phyloP scores from a whole-genome alignment of 2,888 invertebrate genomes.

The Oxystoma pomonae region DNA sequence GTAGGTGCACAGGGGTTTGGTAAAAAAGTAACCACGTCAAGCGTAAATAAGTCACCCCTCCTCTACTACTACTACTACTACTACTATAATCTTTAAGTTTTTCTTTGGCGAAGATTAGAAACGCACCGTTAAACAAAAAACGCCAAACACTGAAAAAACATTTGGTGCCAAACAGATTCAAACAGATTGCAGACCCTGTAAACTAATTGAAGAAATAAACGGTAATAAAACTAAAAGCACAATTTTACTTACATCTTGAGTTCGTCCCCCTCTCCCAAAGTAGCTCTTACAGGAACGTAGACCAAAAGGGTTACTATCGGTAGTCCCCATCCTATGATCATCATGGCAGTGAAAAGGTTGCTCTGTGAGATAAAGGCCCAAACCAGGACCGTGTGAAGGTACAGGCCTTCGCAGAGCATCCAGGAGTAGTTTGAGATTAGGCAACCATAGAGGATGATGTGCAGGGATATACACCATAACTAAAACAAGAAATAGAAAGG shows the following conservation, averaged over 20 bases:
- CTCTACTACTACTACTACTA: too few relatives aligned
- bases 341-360: constrained; percentile 76
- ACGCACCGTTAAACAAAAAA: too few relatives aligned
- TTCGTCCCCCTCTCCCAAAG: constrained; percentile 50
- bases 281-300: constrained; percentile 63
- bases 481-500: constrained; percentile 53
- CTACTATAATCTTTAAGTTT: too few relatives aligned
- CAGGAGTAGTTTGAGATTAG: constrained; percentile 91
- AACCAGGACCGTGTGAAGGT: constrained; percentile 89
- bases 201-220: too few relatives aligned
- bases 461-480: constrained; percentile 76
- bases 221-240: too few relatives aligned
- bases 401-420: constrained; percentile 95
- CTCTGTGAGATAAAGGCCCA: constrained; percentile 88
- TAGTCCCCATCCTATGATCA: constrained; percentile 80
- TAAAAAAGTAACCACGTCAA: too few relatives aligned
- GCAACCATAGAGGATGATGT: constrained; percentile 82
- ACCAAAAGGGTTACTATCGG: constrained; percentile 64
- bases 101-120: too few relatives aligned
- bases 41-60: too few relatives aligned
- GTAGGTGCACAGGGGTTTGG: too few relatives aligned
- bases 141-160: too few relatives aligned
- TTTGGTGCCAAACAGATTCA: too few relatives aligned
- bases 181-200: too few relatives aligned
- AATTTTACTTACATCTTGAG: constrained; percentile 57